phyloP scores from a whole-genome alignment of 2,888 invertebrate species.

The Nudaria mundana region DNA sequence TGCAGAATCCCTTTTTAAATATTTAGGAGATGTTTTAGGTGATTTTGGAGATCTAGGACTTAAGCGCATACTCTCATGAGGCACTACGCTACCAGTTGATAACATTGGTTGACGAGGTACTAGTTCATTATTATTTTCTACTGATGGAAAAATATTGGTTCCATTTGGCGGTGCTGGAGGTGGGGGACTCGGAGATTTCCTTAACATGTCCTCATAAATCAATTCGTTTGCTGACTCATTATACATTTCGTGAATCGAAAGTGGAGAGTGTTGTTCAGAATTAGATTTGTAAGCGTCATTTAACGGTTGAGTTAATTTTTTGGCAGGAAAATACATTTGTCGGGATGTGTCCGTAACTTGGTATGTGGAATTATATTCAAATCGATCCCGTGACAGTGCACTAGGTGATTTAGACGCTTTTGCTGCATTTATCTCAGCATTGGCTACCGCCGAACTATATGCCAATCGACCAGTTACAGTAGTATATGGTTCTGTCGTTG shows the following conservation, averaged over 20 bases:
- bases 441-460: slow-evolving; percentile 85
- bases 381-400: slow-evolving; percentile 80
- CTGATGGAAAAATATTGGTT: slow-evolving; percentile 68
- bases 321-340: slow-evolving; percentile 62
- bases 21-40: slow-evolving; percentile 86
- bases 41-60: slow-evolving; percentile 88
- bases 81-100: slow-evolving; percentile 49
- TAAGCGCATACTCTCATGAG: slow-evolving; percentile 76
- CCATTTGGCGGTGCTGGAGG: slow-evolving; percentile 90
- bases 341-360: slow-evolving; percentile 63
- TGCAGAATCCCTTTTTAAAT: slow-evolving; percentile 80
- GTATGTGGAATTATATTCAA: slow-evolving; percentile 80
- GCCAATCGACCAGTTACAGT: slow-evolving; percentile 84
- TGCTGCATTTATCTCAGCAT: slow-evolving; percentile 81
- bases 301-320: slow-evolving; percentile 62
- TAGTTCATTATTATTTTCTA: slow-evolving; percentile 61
- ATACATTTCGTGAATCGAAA: slow-evolving; percentile 84
- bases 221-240: slow-evolving; percentile 79
- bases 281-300: slow-evolving; percentile 75
- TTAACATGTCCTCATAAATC: slow-evolving; percentile 72
- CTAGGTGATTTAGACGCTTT: slow-evolving; percentile 75
- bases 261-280: slow-evolving; percentile 82
- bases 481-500: slow-evolving; percentile 83
- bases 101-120: slow-evolving; percentile 54
- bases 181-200: slow-evolving; percentile 86